These are phyloP conservation scores for Trachelus troglodyta DNA, from an alignment of 2,888 invertebrate species.

Conservation along the genomic window DNA sequence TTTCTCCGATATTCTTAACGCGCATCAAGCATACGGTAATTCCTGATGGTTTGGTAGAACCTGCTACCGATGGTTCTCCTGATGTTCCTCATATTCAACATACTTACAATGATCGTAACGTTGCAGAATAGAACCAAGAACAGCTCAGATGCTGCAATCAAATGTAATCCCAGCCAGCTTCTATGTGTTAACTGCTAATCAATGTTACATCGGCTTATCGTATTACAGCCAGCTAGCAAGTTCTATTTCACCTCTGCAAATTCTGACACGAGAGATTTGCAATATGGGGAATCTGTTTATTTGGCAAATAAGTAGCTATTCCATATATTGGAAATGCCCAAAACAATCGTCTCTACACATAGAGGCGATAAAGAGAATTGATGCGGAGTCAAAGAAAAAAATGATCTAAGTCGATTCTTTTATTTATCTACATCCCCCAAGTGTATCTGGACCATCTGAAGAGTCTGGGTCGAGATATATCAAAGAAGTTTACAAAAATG, in stretches of 20 bases:
- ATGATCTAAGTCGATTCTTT: background rate
- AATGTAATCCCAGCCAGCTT: slow-evolving; percentile 49
- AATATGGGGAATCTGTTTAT: slow-evolving; percentile 15
- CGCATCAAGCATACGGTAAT: slow-evolving; percentile 35
- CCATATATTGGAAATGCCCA: background rate
- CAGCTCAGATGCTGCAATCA: slow-evolving; percentile 47
- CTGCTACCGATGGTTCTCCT: background rate
- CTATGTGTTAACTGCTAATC: slow-evolving; percentile 40
- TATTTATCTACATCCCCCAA: background rate
- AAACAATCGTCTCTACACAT: background rate
- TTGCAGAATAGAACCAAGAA: slow-evolving; percentile 18
- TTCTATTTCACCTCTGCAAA: slow-evolving; percentile 16
- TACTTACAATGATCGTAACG: background rate
- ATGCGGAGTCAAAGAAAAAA: background rate
- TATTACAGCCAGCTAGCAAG: slow-evolving; percentile 20
- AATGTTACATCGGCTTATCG: slow-evolving; percentile 45
- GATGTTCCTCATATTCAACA: background rate
- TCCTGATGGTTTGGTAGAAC: slow-evolving; percentile 24
- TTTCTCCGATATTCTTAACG: slow-evolving; percentile 25
- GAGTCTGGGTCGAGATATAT: background rate
- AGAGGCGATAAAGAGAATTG: background rate
- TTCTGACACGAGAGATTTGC: slow-evolving; percentile 31
- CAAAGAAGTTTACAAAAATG: background rate
- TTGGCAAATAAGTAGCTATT: background rate
- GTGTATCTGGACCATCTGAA: background rate